Evolutionary conservation across 2,113 vertebrate species (phyloP).

Genomic region (Struthio camelus): DNA sequence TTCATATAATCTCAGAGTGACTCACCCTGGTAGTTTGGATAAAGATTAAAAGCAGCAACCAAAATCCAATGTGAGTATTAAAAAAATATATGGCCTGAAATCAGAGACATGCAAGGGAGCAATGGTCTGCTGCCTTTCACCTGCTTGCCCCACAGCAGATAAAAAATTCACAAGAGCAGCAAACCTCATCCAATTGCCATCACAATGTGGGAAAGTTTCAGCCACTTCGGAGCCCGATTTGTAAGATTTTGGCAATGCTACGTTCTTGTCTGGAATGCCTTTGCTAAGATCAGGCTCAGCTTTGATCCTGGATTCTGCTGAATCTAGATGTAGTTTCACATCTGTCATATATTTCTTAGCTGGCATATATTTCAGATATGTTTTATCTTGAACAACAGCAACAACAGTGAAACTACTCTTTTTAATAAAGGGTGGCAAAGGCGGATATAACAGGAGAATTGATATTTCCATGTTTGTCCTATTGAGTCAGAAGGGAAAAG

Average conservation of each 20-base stretch:
- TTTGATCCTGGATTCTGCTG: neutral
- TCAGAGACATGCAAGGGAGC: neutral
- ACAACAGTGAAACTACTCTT: neutral
- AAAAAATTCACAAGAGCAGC: neutral
- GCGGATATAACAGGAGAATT: neutral
- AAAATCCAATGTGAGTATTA: neutral
- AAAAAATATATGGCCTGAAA: neutral
- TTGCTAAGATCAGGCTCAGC: neutral
- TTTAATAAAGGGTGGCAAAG: neutral
- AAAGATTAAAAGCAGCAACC: neutral
- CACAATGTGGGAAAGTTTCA: neutral
- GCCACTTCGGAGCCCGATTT: neutral
- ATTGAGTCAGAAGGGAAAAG: neutral
- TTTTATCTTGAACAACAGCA: neutral
- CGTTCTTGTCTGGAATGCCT: neutral
- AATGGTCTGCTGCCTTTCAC: neutral
- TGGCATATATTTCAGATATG: neutral
- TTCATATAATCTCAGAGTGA: neutral
- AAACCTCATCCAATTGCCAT: neutral
- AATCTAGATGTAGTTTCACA: neutral
- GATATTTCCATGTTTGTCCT: neutral
- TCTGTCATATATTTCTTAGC: too few relatives aligned
- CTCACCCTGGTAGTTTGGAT: neutral
- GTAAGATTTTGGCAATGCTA: neutral
- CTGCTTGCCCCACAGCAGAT: accelerated